Evolutionary conservation across 2,797 vertebrate genomes (phyloP), one percentile per base, ranked within the genome.

Genomic region (Lophotriccus pileatus): DNA sequence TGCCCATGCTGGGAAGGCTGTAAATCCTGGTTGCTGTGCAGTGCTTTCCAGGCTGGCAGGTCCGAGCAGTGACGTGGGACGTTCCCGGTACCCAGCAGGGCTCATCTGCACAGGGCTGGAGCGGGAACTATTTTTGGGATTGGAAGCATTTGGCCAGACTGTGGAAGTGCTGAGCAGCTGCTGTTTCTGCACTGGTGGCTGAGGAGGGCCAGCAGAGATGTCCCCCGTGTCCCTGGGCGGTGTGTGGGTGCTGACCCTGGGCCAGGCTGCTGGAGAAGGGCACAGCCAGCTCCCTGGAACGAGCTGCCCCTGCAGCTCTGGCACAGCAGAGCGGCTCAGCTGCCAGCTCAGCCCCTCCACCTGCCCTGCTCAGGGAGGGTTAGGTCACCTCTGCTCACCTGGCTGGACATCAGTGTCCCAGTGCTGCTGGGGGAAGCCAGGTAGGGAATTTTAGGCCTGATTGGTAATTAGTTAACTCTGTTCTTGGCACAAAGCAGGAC

Each of bases 371-470:
- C 8, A 3, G 56, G 32, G 50, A 22, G 36, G 3, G 2, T 9
- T 1, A 2, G 4, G 3, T 7, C 23, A 32, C 43, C 52, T 64
- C 1, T 0, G 2, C 19, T 63, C n/a, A 4, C 34, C 60, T 1
- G 0, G 4, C 8, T 6, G 27, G 39, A 1, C 11, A 30, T 8
- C 64, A 8, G 64, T 3, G 10, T 69, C 73, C 69, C 1, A 1
- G 21, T 58, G 87, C 76, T 16, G 39, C 59, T 21, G 41, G 39
- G 19, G 21, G 63, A 69, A 80, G 84, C 76, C 72, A 70, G 50
- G 60, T 27, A 70, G 46, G 1, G 3, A 66, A 39, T 62, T 34
- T 55, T 21, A 59, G 49, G 21, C 30, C 60, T 43, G 44, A 68
- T 0, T 30, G 24, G 19, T 25, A 7, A 81, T 37, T 4, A 39